Evolutionary conservation across 2,113 vertebrate species (phyloP).

Genomic region (Enhydra lutris): DNA sequence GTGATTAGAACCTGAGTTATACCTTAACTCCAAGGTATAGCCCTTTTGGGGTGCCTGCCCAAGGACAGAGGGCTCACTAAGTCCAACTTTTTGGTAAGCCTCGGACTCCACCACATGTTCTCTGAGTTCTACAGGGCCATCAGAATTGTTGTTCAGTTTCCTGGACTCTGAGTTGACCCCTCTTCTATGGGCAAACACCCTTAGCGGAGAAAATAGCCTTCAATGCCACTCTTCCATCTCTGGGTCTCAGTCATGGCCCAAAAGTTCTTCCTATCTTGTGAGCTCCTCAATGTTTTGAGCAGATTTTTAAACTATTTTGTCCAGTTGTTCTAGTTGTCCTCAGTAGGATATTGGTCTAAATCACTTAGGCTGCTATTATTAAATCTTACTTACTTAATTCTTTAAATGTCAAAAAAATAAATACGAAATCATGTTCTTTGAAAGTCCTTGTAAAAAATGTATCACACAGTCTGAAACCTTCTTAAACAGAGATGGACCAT

Average conservation of each 20-base stretch:
- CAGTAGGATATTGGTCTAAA: neutral
- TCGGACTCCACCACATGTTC: neutral
- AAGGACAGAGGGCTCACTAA: neutral
- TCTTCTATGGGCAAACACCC: neutral
- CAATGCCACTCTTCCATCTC: neutral
- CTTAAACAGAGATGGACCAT: neutral
- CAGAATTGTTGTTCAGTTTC: neutral
- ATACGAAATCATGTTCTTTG: conserved; percentile 5
- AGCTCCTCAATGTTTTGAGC: neutral
- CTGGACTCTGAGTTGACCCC: neutral
- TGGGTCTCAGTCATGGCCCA: neutral
- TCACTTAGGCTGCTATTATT: neutral
- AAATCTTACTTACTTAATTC: neutral
- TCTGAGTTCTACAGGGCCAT: neutral
- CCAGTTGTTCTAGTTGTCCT: neutral
- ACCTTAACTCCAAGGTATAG: neutral
- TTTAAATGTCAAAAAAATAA: conserved; percentile 8
- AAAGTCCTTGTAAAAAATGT: conserved; percentile 1
- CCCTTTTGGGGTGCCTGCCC: neutral
- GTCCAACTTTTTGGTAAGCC: neutral
- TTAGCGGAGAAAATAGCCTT: neutral
- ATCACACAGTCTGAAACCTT: neutral
- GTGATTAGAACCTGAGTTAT: neutral
- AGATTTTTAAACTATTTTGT: conserved; percentile 6
- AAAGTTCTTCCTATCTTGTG: neutral